Percentiles rank a stretch among this genome's conserved stretches.
phyloP scores from a whole-genome alignment of 1,140 invertebrate species.

The Trinorchestia longiramus region DNA sequence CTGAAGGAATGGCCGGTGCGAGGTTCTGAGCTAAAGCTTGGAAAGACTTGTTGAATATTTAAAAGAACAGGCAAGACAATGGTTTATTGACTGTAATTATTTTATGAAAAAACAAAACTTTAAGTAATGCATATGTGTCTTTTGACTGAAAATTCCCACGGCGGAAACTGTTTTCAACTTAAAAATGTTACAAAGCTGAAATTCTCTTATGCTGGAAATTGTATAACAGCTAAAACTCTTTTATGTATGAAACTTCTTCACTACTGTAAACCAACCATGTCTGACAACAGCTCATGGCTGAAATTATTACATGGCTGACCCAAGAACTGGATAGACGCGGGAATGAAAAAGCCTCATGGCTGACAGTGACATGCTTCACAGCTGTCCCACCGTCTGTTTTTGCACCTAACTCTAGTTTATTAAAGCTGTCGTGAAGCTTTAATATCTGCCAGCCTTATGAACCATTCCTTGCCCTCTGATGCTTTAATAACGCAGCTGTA shows the following conservation, averaged over 20 bases:
- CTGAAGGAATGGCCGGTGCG: no score
- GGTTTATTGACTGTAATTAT: no score
- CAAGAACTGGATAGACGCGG: neutral
- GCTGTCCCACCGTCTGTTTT: neutral
- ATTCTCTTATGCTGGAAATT: neutral
- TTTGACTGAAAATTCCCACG: no score
- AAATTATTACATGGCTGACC: neutral
- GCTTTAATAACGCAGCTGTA: neutral
- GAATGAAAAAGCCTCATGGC: neutral
- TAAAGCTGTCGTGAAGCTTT: conserved; percentile 7
- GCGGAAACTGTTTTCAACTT: no score
- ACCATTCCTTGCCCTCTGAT: neutral
- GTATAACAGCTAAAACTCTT: neutral
- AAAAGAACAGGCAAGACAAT: no score
- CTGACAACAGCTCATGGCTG: neutral
- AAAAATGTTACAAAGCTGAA: neutral
- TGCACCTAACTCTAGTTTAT: conserved; percentile 1
- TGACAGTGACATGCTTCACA: neutral
- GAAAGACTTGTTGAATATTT: no score
- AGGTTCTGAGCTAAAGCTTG: no score
- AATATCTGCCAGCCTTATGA: neutral
- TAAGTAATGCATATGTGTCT: no score
- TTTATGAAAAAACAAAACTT: no score
- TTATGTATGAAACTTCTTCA: neutral
- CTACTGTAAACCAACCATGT: neutral